phyloP scores from a whole-genome alignment of 1,140 invertebrate genomes.

The Temnothorax longispinosus region DNA sequence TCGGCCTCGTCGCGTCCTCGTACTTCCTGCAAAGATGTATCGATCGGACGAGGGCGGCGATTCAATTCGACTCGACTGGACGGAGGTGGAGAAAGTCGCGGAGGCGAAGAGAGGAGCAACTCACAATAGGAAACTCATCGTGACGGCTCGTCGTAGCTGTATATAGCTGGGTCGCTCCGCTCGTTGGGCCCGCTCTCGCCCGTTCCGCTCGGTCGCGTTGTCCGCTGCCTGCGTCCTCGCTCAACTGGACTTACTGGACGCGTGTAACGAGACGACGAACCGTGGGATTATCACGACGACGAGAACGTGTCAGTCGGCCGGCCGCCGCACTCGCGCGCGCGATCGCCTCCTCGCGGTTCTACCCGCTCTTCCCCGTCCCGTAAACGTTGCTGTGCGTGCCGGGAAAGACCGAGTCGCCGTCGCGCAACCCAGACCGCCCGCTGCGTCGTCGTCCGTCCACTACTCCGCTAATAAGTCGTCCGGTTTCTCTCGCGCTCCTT shows the following conservation, averaged over 20 bases:
- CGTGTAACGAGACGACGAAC: background rate
- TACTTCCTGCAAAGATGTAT: background rate
- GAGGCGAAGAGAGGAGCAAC: slow-evolving; percentile 49
- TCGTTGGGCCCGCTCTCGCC: background rate
- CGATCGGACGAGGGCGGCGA: slow-evolving; percentile 2
- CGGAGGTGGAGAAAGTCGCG: background rate
- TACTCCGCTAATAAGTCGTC: background rate
- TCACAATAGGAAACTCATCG: slow-evolving; percentile 81
- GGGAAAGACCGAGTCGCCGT: background rate
- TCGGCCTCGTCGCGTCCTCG: background rate
- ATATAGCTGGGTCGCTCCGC: background rate
- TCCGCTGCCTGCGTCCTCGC: background rate
- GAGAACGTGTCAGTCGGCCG: slow-evolving; percentile 4
- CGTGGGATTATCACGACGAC: background rate
- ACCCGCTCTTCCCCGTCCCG: background rate
- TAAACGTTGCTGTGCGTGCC: background rate
- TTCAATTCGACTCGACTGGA: background rate
- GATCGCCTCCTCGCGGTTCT: background rate
- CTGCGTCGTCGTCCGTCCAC: slow-evolving; percentile 1
- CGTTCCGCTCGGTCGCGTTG: slow-evolving; percentile 35
- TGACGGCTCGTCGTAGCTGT: slow-evolving; percentile 64
- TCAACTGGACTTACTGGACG: background rate
- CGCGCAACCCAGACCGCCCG: background rate
- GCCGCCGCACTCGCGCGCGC: slow-evolving; percentile 13
- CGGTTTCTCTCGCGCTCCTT: background rate